Evolutionary conservation across 1,140 invertebrate genomes (phyloP).

Genomic region (Achatina immaculata): DNA sequence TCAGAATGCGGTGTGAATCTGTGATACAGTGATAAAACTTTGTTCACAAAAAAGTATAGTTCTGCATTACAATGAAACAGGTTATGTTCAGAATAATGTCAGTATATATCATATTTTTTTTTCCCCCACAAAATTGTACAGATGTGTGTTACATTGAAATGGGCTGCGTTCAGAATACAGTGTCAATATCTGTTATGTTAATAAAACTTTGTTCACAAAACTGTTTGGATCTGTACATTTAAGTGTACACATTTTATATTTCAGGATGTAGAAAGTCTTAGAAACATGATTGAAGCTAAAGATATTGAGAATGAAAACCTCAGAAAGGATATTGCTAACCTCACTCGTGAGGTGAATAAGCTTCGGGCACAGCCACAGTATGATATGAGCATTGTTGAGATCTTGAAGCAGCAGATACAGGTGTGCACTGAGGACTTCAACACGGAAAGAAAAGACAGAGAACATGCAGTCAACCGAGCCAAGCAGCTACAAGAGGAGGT

Average conservation of each 20-base stretch:
- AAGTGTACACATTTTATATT: not conserved
- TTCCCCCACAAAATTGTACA: no score
- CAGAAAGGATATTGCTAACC: not conserved
- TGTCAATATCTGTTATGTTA: no score
- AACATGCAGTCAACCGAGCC: conserved; percentile 51
- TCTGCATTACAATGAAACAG: no score
- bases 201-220: no score
- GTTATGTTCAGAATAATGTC: no score
- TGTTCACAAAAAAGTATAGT: no score
- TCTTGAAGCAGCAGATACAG: conserved; percentile 65
- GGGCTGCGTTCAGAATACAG: no score
- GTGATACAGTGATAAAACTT: no score
- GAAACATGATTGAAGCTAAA: not conserved
- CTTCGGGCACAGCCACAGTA: not conserved
- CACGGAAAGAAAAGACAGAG: conserved; percentile 61
- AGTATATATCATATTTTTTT: no score
- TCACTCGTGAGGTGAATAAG: not conserved
- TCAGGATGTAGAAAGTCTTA: not conserved
- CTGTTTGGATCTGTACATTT: conserved; percentile 13
- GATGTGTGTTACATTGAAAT: no score
- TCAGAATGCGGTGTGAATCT: no score
- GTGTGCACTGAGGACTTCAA: conserved; percentile 68
- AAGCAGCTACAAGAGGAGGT: conserved; percentile 35
- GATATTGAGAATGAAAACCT: conserved; percentile 9
- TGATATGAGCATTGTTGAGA: conserved; percentile 52